phyloP scores from a whole-genome alignment of 2,797 vertebrate species.

The Glossophaga mutica region DNA sequence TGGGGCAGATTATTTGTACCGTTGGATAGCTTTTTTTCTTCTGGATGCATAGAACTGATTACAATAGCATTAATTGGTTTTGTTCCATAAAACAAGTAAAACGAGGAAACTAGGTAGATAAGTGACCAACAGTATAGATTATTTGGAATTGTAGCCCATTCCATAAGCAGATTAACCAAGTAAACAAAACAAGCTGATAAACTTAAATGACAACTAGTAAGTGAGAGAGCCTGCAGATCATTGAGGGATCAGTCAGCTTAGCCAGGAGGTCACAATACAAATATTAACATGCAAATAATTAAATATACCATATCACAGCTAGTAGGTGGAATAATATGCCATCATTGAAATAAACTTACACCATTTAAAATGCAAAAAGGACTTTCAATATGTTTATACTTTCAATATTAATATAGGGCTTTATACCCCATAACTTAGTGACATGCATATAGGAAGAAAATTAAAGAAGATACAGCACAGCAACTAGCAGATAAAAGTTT shows the following conservation, averaged over 20 bases:
- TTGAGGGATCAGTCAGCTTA: neutral
- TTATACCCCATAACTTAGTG: neutral
- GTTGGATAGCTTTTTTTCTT: neutral
- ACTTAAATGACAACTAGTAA: neutral
- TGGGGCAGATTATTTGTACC: neutral
- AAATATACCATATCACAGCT: neutral
- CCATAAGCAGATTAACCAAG: neutral
- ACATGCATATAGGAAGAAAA: neutral
- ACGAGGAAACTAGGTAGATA: neutral
- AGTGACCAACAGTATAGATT: neutral
- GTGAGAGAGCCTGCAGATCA: neutral
- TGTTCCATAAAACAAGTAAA: neutral
- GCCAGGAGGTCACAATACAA: neutral
- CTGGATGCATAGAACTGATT: neutral
- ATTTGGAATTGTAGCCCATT: neutral
- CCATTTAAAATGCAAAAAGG: neutral
- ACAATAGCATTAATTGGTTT: neutral
- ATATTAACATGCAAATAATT: neutral
- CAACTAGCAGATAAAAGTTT: neutral
- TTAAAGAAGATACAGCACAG: neutral
- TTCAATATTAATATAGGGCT: neutral
- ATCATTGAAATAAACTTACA: neutral
- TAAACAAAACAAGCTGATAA: conserved; percentile 12
- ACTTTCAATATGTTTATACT: neutral
- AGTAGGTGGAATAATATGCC: neutral